These are phyloP conservation scores for Spodoptera littoralis DNA, from an alignment of 2,888 invertebrate genomes.

Conservation along the genomic window DNA sequence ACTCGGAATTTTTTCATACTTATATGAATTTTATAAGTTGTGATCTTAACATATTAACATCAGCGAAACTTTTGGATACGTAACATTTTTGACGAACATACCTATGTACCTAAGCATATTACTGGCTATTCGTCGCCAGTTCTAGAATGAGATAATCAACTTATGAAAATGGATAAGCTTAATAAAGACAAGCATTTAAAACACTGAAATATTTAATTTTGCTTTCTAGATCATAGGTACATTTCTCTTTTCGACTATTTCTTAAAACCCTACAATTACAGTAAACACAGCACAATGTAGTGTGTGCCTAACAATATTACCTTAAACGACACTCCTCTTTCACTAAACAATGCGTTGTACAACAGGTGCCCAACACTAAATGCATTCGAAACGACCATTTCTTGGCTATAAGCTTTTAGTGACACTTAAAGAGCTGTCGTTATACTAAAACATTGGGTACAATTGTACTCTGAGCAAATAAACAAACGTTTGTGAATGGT, in stretches of 20 bases:
- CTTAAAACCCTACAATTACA: constrained; percentile 25
- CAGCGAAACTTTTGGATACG: too few species aligned
- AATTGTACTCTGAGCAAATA: constrained; percentile 13
- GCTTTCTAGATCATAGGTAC: too few species aligned
- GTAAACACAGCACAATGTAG: constrained; percentile 19
- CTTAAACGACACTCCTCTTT: constrained; percentile 37
- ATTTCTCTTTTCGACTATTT: background rate
- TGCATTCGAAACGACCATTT: constrained; percentile 43
- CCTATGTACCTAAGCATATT: too few species aligned
- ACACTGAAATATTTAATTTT: too few species aligned
- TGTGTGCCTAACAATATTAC: constrained; percentile 20
- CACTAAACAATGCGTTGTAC: constrained; percentile 33
- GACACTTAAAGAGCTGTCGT: constrained; percentile 31
- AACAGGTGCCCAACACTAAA: constrained; percentile 38
- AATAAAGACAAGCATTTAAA: too few species aligned
- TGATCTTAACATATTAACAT: too few species aligned
- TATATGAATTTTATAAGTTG: too few species aligned
- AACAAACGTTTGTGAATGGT: constrained; percentile 21
- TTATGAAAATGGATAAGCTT: too few species aligned
- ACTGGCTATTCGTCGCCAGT: too few species aligned
- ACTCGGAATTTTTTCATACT: too few species aligned
- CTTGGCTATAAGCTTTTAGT: constrained; percentile 42
- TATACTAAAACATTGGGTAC: constrained; percentile 36
- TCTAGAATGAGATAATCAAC: too few species aligned
- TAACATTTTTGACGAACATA: too few species aligned